Percentiles rank a stretch among this genome's conserved stretches.
Evolutionary conservation across 2,888 invertebrate genomes (phyloP).

Genomic region (Ectemnius cavifrons): DNA sequence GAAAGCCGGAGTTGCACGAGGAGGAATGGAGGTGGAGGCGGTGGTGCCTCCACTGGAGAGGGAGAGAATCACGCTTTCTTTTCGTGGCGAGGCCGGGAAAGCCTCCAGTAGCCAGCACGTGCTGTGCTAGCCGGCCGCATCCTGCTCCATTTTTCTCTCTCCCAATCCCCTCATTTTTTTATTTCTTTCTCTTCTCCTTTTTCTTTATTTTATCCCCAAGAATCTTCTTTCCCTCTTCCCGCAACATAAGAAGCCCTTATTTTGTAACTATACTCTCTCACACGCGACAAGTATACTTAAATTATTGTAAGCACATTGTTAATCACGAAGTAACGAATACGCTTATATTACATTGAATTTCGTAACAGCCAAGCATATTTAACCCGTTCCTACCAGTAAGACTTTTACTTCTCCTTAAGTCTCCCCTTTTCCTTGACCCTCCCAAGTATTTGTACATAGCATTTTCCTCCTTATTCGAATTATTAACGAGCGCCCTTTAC

Average conservation of each 20-base stretch:
- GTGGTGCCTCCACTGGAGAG: slow-evolving; percentile 29
- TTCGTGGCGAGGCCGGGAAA: slow-evolving; percentile 44
- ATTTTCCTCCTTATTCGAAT: slow-evolving; percentile 35
- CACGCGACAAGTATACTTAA: slow-evolving; percentile 11
- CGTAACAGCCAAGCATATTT: slow-evolving; percentile 11
- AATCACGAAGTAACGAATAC: slow-evolving; percentile 56
- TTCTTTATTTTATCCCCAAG: slow-evolving; percentile 13
- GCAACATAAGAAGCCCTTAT: neutral
- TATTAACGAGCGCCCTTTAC: slow-evolving; percentile 59
- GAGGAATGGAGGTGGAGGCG: slow-evolving; percentile 4
- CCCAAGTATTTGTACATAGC: slow-evolving; percentile 39
- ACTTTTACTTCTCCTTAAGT: slow-evolving; percentile 3
- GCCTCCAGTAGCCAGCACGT: slow-evolving; percentile 73
- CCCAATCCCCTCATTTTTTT: slow-evolving; percentile 40
- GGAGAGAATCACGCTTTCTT: slow-evolving; percentile 46
- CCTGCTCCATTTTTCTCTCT: slow-evolving; percentile 47
- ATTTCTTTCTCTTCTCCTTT: slow-evolving; percentile 31
- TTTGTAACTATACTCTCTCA: slow-evolving; percentile 32
- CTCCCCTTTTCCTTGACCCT: slow-evolving; percentile 13
- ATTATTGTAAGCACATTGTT: slow-evolving; percentile 16
- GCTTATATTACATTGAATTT: slow-evolving; percentile 51
- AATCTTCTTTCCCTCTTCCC: neutral
- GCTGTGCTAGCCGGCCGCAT: slow-evolving; percentile 69
- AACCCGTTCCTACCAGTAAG: slow-evolving; percentile 40
- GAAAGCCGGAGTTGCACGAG: slow-evolving; percentile 44